These are phyloP conservation scores for Azemiops feae DNA, from an alignment of 2,113 vertebrate species.

Conservation along the genomic window DNA sequence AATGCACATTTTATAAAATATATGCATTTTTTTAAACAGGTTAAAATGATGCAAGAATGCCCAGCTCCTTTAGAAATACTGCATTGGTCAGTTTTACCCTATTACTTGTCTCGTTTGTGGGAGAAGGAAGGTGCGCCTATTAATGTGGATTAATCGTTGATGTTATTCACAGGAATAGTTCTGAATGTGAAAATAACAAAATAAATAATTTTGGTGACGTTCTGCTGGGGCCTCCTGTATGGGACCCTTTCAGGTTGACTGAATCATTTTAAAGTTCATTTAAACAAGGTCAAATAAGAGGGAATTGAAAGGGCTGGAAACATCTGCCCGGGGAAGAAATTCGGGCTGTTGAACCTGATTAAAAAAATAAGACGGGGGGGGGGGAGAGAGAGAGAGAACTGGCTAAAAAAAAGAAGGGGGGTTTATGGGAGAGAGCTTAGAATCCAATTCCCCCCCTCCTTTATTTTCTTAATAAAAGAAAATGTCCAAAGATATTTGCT, in stretches of 20 bases:
- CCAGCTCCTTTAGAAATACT: neutral
- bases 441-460: neutral
- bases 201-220: neutral
- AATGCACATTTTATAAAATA: neutral
- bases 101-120: neutral
- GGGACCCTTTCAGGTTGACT: conserved; percentile 49
- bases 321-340: conserved; percentile 34
- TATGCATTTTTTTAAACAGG: neutral
- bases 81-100: neutral
- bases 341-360: neutral
- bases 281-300: conserved; percentile 49
- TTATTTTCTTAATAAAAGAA: neutral
- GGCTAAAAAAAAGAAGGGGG: neutral
- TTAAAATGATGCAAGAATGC: neutral
- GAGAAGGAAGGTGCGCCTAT: neutral
- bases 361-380: neutral
- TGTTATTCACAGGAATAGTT: neutral
- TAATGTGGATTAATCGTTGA: neutral
- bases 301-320: conserved; percentile 41
- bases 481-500: neutral
- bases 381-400: neutral
- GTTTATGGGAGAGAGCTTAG: neutral
- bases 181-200: neutral
- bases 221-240: neutral
- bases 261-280: conserved; percentile 46